Evolutionary conservation across 2,888 invertebrate genomes (phyloP).

Genomic region (Drosophila neonasuta): DNA sequence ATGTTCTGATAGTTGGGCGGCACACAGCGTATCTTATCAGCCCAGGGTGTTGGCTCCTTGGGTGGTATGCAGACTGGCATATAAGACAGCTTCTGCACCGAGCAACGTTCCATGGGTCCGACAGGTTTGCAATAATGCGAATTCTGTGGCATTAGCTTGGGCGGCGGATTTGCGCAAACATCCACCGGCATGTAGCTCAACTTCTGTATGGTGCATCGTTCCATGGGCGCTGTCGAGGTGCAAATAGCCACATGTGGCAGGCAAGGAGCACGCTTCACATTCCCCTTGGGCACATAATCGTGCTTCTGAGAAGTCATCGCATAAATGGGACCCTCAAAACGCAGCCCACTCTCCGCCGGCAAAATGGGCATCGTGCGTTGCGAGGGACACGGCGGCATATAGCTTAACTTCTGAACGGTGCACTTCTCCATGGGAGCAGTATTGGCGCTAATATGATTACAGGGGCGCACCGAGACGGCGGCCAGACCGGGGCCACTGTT

Average conservation of each 20-base stretch:
- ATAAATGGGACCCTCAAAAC: conserved; percentile 85
- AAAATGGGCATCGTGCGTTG: conserved; percentile 74
- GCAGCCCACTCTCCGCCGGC: conserved; percentile 76
- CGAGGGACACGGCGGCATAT: conserved; percentile 74
- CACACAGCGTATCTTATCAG: conserved; percentile 70
- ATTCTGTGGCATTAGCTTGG: conserved; percentile 71
- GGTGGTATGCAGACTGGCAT: conserved; percentile 82
- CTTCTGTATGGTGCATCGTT: conserved; percentile 79
- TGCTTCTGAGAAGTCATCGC: conserved; percentile 88
- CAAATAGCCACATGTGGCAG: conserved; percentile 67
- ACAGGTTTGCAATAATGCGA: conserved; percentile 66
- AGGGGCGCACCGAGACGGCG: conserved; percentile 82
- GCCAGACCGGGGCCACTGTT: conserved; percentile 81
- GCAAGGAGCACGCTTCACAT: conserved; percentile 76
- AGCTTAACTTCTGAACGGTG: conserved; percentile 83
- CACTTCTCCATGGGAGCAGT: conserved; percentile 83
- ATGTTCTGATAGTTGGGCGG: conserved; percentile 78
- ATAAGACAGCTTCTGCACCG: conserved; percentile 84
- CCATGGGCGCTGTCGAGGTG: conserved; percentile 74
- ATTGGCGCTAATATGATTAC: conserved; percentile 82
- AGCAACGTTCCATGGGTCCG: conserved; percentile 78
- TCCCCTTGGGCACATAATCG: conserved; percentile 87
- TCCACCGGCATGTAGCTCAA: conserved; percentile 81
- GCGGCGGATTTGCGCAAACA: conserved; percentile 78
- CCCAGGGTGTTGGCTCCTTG: conserved; percentile 81